Evolutionary conservation across 2,888 invertebrate genomes (phyloP), one percentile per base, ranked within the genome.

Genomic region (Cyaniris semiargus): DNA sequence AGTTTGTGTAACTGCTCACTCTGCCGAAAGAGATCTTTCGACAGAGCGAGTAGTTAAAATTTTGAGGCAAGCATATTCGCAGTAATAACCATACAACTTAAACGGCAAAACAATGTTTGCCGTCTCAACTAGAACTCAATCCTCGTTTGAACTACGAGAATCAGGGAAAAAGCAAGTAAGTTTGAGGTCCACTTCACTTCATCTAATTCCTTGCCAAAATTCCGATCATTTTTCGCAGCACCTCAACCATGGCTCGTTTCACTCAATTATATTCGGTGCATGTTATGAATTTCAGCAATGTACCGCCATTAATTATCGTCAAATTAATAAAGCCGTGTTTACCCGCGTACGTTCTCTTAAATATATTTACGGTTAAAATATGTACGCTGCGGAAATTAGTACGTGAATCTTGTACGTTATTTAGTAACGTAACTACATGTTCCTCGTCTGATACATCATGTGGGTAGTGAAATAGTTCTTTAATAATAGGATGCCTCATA

Each of bases 291-390:
- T 66, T 66, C 66, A 31, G 66, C 66, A 66, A 66, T 66, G 27
- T 66, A 66, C 66, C 27, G 27, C 66, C 18, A 66, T 66, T 66
- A 66, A 66, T 66, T 66, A 18, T 27, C 15, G 66, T 31, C 66
- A 7, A 66, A 66, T 66, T 31, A 66, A 66, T 66, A 66, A 66
- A 66, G 66, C 66, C 27, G 66, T 66, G 66, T 66, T 76, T 58
- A 23, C 60, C 60, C 76, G n/a, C 34, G 27, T 38, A 38, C 34
- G 66, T 66, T 66, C 60, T 76, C 23, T 76, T 31, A 66, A 76
- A 66, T 76, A 60, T 60, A 38, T 76, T 34, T 76, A 23, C n/a
- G 21, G 15, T 44, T 66, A 27, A 66, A 66, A 66, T 66, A 66
- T 66, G 66, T 15, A 66, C 15, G 66, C 18, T 15, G 15, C 31